Evolutionary conservation across 2,797 vertebrate species (phyloP).

Genomic region (Semotilus atromaculatus): DNA sequence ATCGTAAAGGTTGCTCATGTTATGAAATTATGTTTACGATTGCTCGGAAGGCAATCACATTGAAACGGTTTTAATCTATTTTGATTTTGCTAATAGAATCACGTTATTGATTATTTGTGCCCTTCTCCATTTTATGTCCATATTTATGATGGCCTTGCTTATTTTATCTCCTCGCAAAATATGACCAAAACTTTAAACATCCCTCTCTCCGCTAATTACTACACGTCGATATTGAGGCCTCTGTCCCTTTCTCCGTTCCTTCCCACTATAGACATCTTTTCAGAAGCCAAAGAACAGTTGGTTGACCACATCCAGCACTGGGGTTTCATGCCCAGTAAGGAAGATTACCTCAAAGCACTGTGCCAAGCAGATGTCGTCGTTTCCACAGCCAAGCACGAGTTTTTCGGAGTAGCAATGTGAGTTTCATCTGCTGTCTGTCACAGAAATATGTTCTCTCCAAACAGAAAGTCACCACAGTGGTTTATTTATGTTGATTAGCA

Average conservation of each 20-base stretch:
- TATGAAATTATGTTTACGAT: constrained; percentile 69
- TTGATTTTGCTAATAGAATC: constrained; percentile 75
- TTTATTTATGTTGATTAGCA: constrained; percentile 7
- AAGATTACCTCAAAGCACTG: constrained; percentile 87
- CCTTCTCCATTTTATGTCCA: constrained; percentile 60
- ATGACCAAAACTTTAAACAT: constrained; percentile 48
- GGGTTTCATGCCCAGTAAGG: constrained; percentile 90
- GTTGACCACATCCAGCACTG: constrained; percentile 85
- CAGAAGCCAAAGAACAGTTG: constrained; percentile 80
- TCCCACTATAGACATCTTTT: constrained; percentile 85
- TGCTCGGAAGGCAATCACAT: constrained; percentile 74
- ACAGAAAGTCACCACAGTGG: constrained; percentile 19
- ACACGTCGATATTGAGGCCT: constrained; percentile 44
- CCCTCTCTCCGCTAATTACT: constrained; percentile 51
- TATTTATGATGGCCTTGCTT: constrained; percentile 56
- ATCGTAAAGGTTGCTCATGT: constrained; percentile 71
- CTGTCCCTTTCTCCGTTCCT: constrained; percentile 46
- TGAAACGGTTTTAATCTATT: constrained; percentile 74
- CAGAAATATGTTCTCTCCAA: constrained; percentile 42
- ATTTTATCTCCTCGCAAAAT: constrained; percentile 53
- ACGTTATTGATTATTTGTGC: constrained; percentile 70
- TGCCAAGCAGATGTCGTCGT: constrained; percentile 92
- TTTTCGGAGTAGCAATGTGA: constrained; percentile 98
- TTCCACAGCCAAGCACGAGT: constrained; percentile 96
- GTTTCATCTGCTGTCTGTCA: constrained; percentile 70